These are phyloP conservation scores for Amiota minor DNA, from an alignment of 2,888 invertebrate species.

Conservation along the genomic window DNA sequence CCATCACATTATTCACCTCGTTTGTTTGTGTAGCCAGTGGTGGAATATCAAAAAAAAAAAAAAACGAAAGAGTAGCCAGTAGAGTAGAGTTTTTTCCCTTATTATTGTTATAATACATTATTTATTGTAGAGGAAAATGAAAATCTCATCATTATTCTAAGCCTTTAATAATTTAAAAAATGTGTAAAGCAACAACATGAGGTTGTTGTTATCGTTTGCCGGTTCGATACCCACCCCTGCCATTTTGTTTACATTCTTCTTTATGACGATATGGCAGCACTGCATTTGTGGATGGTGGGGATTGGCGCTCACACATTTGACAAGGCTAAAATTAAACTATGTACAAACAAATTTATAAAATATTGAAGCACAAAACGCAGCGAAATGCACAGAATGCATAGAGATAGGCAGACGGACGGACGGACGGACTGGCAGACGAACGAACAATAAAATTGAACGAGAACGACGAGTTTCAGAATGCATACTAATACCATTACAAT, in stretches of 20 bases:
- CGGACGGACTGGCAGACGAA: neutral
- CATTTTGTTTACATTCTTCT: constrained; percentile 12
- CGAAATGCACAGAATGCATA: neutral
- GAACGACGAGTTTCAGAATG: too few species aligned
- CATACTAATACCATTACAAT: too few species aligned
- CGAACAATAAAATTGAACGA: neutral
- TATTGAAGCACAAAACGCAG: constrained; percentile 1
- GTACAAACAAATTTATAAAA: neutral
- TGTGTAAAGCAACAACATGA: too few species aligned
- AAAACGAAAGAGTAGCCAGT: too few species aligned
- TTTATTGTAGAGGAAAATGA: too few species aligned
- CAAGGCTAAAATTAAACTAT: constrained; percentile 13
- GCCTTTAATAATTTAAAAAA: too few species aligned
- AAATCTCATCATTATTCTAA: too few species aligned
- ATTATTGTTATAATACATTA: too few species aligned
- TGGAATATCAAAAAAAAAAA: neutral
- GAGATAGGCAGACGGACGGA: neutral
- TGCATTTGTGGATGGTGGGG: neutral
- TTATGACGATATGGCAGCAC: neutral
- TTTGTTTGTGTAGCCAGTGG: constrained; percentile 31
- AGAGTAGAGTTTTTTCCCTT: too few species aligned
- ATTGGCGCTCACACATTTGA: neutral
- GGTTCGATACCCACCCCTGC: neutral
- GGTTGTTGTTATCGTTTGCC: too few species aligned
- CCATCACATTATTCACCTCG: constrained; percentile 25